Conservation (phyloP, 2,888 invertebrate species). For the Nowickia ferox region DNA sequence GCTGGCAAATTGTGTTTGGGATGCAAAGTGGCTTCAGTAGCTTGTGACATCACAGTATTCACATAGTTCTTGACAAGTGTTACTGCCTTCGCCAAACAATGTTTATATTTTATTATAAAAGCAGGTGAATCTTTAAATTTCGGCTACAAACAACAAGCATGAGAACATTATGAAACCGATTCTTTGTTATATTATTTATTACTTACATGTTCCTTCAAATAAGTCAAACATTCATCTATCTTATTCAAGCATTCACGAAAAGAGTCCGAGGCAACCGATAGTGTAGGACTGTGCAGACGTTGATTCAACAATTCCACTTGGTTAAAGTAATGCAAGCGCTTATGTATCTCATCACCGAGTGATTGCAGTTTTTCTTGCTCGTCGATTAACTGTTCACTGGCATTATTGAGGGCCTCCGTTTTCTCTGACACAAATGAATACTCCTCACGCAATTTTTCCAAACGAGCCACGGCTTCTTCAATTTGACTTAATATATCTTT, state of each 20-base stretch:
- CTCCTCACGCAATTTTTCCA: conserved; percentile 89
- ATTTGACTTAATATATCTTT: conserved; percentile 88
- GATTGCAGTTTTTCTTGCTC: conserved; percentile 93
- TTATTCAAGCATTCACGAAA: conserved; percentile 92
- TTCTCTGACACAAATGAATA: conserved; percentile 95
- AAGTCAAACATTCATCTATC: conserved; percentile 93
- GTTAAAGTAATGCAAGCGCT: conserved; percentile 92
- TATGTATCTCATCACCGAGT: conserved; percentile 91
- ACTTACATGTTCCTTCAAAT: conserved; percentile 91
- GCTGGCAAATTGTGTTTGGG: conserved; percentile 76
- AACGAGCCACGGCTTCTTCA: conserved; percentile 87
- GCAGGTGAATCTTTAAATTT: conserved; percentile 93
- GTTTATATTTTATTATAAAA: conserved; percentile 92
- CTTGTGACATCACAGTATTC: conserved; percentile 89
- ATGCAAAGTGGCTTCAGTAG: conserved; percentile 89
- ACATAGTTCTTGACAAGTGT: conserved; percentile 91
- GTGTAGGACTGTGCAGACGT: conserved; percentile 90
- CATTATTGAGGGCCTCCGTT: conserved; percentile 94
- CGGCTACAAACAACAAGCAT: conserved; percentile 84
- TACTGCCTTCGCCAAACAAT: conserved; percentile 91
- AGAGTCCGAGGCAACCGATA: conserved; percentile 92
- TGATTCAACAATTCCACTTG: conserved; percentile 92
- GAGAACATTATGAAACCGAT: conserved; percentile 71
- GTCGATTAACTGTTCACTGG: conserved; percentile 95
- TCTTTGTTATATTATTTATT: too few species aligned